These are phyloP conservation scores for Vesta saturnalis DNA, from an alignment of 2,888 invertebrate genomes.

Conservation along the genomic window DNA sequence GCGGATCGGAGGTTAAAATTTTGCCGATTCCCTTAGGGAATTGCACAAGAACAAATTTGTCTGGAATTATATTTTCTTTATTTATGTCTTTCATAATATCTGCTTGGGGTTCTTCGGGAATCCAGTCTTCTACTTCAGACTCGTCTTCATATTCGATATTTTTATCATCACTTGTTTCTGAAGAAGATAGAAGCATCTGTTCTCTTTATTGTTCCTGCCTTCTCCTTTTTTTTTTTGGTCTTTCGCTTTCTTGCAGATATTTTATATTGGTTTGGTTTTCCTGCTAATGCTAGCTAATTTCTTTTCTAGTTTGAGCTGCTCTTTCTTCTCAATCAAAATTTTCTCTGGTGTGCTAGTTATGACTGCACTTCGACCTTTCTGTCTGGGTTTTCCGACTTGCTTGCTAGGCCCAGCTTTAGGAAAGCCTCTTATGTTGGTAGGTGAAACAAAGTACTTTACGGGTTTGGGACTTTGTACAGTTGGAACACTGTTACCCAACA, in stretches of 20 bases:
- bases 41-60: background rate
- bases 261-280: background rate
- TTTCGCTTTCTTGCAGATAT: background rate
- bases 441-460: background rate
- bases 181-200: background rate
- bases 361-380: background rate
- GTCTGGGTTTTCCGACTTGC: background rate
- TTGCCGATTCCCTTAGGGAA: background rate
- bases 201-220: background rate
- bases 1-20: background rate
- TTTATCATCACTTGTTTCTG: background rate
- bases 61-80: background rate
- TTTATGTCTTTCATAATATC: background rate
- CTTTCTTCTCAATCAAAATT: background rate
- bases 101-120: background rate
- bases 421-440: background rate
- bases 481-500: background rate
- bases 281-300: background rate
- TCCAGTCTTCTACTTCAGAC: background rate
- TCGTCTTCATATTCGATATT: background rate
- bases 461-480: background rate
- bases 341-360: conserved; percentile 7
- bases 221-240: background rate
- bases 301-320: background rate
- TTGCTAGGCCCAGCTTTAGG: background rate